These are phyloP conservation scores for Epirrita christyi DNA, from an alignment of 2,888 invertebrate species.

Conservation along the genomic window DNA sequence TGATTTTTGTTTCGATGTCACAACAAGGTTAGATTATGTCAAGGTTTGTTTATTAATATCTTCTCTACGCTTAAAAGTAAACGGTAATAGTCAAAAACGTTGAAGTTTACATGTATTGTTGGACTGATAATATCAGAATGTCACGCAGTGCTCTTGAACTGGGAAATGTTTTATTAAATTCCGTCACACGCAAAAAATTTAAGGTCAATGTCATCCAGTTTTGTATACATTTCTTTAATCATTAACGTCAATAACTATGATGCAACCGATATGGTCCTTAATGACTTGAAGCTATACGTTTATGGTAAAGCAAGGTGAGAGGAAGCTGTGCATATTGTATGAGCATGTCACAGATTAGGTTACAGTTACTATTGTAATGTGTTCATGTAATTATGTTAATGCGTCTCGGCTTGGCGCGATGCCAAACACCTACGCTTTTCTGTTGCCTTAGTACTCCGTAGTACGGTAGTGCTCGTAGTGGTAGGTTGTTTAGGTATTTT, in stretches of 20 bases:
- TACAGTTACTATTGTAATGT: constrained; percentile 33
- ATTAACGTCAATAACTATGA: constrained; percentile 42
- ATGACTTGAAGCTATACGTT: constrained; percentile 17
- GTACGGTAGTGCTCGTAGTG: constrained; percentile 9
- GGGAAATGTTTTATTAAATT: constrained; percentile 24
- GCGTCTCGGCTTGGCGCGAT: constrained; percentile 38
- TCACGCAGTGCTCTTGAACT: background rate
- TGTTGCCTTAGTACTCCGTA: constrained; percentile 45
- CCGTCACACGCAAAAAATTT: constrained; percentile 30
- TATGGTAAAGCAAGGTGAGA: constrained; percentile 39
- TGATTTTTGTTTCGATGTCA: constrained; percentile 7
- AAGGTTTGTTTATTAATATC: constrained; percentile 17
- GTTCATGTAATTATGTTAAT: constrained; percentile 46
- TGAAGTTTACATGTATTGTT: constrained; percentile 1
- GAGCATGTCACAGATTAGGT: constrained; percentile 23
- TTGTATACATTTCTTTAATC: constrained; percentile 47
- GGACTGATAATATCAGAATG: background rate
- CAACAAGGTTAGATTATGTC: constrained; percentile 12
- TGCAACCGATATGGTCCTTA: constrained; percentile 28
- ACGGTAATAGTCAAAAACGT: background rate
- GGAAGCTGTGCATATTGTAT: constrained; percentile 43
- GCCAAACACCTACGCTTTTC: constrained; percentile 44
- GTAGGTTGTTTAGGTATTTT: constrained; percentile 30
- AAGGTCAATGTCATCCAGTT: constrained; percentile 44
- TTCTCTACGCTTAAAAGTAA: constrained; percentile 5